Evolutionary conservation across 1,140 invertebrate species (phyloP).

Genomic region (Eufriesea mexicana): DNA sequence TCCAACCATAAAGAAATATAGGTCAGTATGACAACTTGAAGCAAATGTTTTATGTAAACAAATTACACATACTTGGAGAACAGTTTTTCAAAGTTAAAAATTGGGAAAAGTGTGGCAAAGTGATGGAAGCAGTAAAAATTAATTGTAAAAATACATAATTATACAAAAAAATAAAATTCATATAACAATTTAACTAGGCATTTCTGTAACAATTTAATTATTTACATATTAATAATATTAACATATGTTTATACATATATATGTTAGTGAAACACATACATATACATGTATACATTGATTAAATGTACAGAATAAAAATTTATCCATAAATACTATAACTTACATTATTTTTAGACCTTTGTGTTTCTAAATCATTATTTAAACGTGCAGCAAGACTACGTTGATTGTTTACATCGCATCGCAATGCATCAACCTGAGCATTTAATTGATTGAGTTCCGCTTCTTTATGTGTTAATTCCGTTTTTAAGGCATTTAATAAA

Average conservation of each 20-base stretch:
- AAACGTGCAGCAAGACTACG: conserved; percentile 74
- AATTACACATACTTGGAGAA: conserved; percentile 16
- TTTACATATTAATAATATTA: conserved; percentile 5
- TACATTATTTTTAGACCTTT: conserved; percentile 90
- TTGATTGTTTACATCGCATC: conserved; percentile 72
- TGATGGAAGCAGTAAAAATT: conserved; percentile 69
- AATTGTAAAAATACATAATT: background rate
- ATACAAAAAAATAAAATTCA: conserved; percentile 20
- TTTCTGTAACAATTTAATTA: background rate
- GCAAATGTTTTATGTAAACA: conserved; percentile 29
- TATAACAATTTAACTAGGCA: background rate
- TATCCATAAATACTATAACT: conserved; percentile 78
- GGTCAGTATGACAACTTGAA: background rate
- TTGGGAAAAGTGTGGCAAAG: conserved; percentile 67
- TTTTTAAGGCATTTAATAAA: conserved; percentile 73
- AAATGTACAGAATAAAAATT: conserved; percentile 14
- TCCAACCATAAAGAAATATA: conserved; percentile 32
- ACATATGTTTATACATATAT: background rate
- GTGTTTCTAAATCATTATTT: conserved; percentile 85
- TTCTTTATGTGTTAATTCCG: conserved; percentile 75
- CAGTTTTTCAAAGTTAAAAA: background rate
- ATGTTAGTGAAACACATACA: background rate
- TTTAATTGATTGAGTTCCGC: conserved; percentile 81
- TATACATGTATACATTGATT: conserved; percentile 11
- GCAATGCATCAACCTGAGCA: conserved; percentile 74